Conservation (phyloP, 2,797 vertebrate species). For the Sebastes nivosus region DNA sequence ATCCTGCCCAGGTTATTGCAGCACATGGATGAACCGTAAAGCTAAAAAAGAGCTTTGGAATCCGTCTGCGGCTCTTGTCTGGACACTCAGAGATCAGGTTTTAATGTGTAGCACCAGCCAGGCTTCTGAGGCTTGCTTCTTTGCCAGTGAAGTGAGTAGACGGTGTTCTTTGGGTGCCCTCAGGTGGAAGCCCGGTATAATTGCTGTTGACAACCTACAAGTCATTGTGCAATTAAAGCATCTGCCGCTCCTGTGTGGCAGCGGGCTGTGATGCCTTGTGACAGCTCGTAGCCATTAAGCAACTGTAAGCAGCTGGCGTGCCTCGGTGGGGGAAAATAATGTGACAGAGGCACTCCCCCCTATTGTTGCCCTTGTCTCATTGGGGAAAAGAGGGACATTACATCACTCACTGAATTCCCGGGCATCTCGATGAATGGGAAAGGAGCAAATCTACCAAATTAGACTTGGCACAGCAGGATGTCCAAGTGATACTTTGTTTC, state of each 20-base stretch:
- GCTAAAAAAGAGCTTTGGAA: slow-evolving; percentile 37
- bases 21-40: slow-evolving; percentile 50
- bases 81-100: slow-evolving; percentile 50
- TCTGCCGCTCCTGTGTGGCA: slow-evolving; percentile 79
- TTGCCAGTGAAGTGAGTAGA: slow-evolving; percentile 32
- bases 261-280: slow-evolving; percentile 81
- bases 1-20: slow-evolving; percentile 34
- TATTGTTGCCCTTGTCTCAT: slow-evolving; percentile 80
- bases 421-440: slow-evolving; percentile 47
- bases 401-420: slow-evolving; percentile 70
- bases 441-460: slow-evolving; percentile 54
- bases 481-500: slow-evolving; percentile 49
- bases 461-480: slow-evolving; percentile 56
- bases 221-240: slow-evolving; percentile 83
- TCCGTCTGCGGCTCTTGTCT: slow-evolving; percentile 23
- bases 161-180: slow-evolving; percentile 78
- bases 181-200: slow-evolving; percentile 77
- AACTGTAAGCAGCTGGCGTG: slow-evolving; percentile 85
- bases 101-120: slow-evolving; percentile 19
- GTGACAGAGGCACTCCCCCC: slow-evolving; percentile 77
- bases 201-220: slow-evolving; percentile 79
- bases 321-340: slow-evolving; percentile 80
- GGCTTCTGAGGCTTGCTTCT: slow-evolving; percentile 25
- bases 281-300: slow-evolving; percentile 85
- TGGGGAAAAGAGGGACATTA: slow-evolving; percentile 76